Conservation (phyloP, 2,113 vertebrate species). For the Corydoras sp. region DNA sequence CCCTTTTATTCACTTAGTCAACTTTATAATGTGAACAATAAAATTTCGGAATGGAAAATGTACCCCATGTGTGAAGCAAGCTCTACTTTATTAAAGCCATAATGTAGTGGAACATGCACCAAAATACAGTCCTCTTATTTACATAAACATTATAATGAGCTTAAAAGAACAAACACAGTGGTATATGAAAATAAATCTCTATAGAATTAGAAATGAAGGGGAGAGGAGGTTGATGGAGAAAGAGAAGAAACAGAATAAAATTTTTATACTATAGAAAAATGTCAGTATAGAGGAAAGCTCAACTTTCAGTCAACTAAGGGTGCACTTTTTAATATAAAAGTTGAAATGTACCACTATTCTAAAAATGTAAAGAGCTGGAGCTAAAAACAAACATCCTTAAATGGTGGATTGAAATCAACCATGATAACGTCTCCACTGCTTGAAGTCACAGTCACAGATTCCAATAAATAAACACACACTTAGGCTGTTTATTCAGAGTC, state of each 20-base stretch:
- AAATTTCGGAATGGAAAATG: neutral
- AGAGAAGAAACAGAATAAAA: too few relatives aligned
- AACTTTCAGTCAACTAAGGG: too few relatives aligned
- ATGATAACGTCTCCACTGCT: neutral
- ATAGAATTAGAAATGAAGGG: constrained; percentile 10
- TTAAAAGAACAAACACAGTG: constrained; percentile 38
- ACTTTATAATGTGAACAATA: neutral
- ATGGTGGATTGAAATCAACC: neutral
- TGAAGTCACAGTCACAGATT: neutral
- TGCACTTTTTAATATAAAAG: too few relatives aligned
- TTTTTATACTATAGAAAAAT: too few relatives aligned
- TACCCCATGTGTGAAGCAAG: constrained; percentile 4
- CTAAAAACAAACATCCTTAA: neutral
- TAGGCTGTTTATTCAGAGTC: constrained; percentile 37
- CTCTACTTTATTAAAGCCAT: constrained; percentile 60
- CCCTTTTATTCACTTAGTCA: too few relatives aligned
- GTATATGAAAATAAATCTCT: constrained; percentile 51
- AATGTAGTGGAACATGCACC: constrained; percentile 55
- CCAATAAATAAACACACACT: neutral
- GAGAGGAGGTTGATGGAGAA: too few relatives aligned
- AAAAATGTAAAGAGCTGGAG: neutral
- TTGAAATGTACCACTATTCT: neutral
- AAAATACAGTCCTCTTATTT: constrained; percentile 73
- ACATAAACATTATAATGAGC: constrained; percentile 48
- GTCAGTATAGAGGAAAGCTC: too few relatives aligned